phyloP scores from a whole-genome alignment of 2,113 vertebrate genomes.

The Gobio gobio region DNA sequence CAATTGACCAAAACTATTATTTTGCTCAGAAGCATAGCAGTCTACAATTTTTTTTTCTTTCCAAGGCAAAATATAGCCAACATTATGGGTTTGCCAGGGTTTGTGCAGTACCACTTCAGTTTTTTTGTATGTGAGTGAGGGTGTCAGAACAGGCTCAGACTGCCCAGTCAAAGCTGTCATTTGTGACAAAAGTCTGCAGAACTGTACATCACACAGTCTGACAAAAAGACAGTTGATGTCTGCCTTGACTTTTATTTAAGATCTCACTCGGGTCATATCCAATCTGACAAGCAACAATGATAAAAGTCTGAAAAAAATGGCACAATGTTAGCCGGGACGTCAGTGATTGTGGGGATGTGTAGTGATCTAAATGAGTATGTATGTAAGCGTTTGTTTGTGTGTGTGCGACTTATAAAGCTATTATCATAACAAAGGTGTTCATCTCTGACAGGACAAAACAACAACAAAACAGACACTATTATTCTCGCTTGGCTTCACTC shows the following conservation, averaged over 20 bases:
- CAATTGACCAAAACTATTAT: not conserved
- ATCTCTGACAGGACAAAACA: constrained; percentile 36
- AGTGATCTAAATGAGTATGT: not conserved
- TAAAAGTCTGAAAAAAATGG: not conserved
- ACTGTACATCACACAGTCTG: not conserved
- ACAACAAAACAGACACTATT: constrained; percentile 24
- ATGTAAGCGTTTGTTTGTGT: constrained; percentile 15
- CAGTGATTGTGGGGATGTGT: not conserved
- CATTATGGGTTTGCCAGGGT: not conserved
- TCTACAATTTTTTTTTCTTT: not conserved
- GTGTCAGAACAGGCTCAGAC: not conserved
- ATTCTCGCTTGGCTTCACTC: constrained; percentile 24
- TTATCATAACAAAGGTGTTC: constrained; percentile 42
- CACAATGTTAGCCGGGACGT: not conserved
- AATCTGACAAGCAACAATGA: constrained; percentile 2
- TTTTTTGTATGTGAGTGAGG: not conserved
- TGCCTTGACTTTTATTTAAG: constrained; percentile 6
- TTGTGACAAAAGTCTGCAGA: not conserved
- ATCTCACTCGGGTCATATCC: not conserved
- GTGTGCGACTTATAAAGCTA: not conserved
- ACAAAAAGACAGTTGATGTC: constrained; percentile 11
- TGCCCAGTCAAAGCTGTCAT: constrained; percentile 7
- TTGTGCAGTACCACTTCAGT: not conserved
- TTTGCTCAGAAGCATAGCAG: not conserved
- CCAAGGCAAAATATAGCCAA: not conserved